Conservation (phyloP, 2,113 vertebrate genomes). For the Pluvialis apricaria region DNA sequence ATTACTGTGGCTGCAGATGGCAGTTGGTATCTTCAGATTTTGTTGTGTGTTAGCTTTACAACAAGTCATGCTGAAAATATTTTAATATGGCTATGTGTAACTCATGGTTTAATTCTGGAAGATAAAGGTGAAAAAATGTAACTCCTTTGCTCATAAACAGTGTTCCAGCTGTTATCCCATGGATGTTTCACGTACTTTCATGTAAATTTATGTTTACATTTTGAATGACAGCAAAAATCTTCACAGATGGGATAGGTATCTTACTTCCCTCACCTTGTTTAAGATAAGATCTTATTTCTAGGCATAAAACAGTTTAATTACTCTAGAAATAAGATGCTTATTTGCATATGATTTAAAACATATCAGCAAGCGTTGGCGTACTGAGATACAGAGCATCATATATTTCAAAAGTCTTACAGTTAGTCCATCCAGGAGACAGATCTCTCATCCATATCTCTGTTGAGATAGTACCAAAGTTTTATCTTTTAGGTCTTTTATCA, state of each 20-base stretch:
- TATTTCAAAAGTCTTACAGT: not conserved
- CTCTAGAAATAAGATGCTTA: not conserved
- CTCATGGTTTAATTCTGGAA: not conserved
- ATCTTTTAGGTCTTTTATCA: not conserved
- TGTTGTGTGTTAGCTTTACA: not conserved
- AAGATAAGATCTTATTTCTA: not conserved
- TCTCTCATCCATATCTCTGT: not conserved
- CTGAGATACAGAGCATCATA: not conserved
- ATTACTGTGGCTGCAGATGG: not conserved
- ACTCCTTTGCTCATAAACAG: not conserved
- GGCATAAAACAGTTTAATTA: not conserved
- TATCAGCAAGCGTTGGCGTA: not conserved
- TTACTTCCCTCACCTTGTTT: not conserved
- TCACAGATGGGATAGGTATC: not conserved
- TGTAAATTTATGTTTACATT: not conserved
- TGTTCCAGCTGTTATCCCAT: not conserved
- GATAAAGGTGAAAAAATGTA: not conserved
- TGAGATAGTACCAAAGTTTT: not conserved
- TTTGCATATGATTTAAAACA: not conserved
- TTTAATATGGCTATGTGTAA: not conserved
- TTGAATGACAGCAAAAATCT: not conserved
- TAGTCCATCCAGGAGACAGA: not conserved
- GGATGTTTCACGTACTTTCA: not conserved
- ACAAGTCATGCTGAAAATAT: not conserved
- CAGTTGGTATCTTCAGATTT: not conserved